Evolutionary conservation across 2,113 vertebrate species (phyloP), one percentile per base, ranked within the genome.

Genomic region (Leptobrachium ailaonicum): DNA sequence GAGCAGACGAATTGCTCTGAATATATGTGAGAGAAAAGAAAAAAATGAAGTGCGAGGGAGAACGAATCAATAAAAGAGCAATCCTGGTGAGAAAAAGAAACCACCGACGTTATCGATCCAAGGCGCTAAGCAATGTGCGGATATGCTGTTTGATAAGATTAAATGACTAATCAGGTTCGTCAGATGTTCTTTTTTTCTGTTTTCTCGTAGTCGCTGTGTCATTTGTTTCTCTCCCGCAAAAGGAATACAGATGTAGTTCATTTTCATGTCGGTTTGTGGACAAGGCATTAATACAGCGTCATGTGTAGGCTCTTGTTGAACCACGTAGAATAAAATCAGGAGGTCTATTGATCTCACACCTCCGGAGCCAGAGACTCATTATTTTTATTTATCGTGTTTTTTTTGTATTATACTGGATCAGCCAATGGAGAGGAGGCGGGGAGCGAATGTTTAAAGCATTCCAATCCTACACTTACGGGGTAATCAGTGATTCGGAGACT

Each of bases 111-210:
- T 79, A 79, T 79, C 71, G 76, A 71, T 79, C 8, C 4, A 5
- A 50, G 47, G 47, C 47, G 47, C 76, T 72, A 64, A 71, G 32
- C 68, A 42, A 45, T 54, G 58, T 72, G 69, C 44, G 56, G 58
- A 63, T 63, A 63, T 71, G 58, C 76, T 50, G 71, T 42, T 72
- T 79, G 69, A 79, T 72, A 70, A 79, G 76, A 79, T 79, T 79
- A 79, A 79, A 54, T 67, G 58, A 79, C 67, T 64, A 79, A 53
- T 71, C 68, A 78, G 76, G 47, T 54, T 71, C 56, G 45, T 78
- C 54, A 50, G 68, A 44, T 10, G 9, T 60, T 14, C 67, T 78
- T 63, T 79, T 78, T 71, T 12, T 64, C 54, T 40, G 56, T 42
- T 42, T 3, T 64, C 6, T 13, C 13, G 40, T 47, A 20, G 68